Evolutionary conservation across 1,140 invertebrate species (phyloP), one percentile per base, ranked within the genome.

Genomic region (Drosophila arawakana): DNA sequence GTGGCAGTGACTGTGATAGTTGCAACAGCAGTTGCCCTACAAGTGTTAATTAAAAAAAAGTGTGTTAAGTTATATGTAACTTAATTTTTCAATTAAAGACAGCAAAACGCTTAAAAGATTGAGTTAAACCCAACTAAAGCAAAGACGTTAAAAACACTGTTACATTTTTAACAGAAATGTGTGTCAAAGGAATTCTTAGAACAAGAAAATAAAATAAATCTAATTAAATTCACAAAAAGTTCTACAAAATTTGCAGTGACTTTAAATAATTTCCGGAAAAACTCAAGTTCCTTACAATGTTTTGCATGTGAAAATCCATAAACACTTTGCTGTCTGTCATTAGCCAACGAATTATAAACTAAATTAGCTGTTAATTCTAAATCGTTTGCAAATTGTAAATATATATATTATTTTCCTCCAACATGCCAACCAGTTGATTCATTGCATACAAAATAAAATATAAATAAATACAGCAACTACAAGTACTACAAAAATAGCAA

Each of bases 341-440:
- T 54, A 54, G 35, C 34, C 13, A 34, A 13, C 10, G n/a, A 21
- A 6, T 54, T 54, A 21, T 21, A 35, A 60, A 52, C 57, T 49
- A 68, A 68, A 66, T 66, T 55, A 43, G 49, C 13, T 15, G 18
- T 8, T 58, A 41, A 68, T 68, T 30, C 25, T 30, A 30, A 30
- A 9, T 39, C 7, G 35, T 54, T 5, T 54, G 7, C 35, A 47
- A 15, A 35, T 37, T 58, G 11, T 46, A 49, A 57, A n/a, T 50
- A 50, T 8, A n/a, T 62, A 63, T 54, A 9, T 55, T 47, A 13
- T 71, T 55, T 34, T 55, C 15, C 15, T 46, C 9, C 39, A 35
- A 41, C 47, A 62, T 34, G 41, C 60, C 43, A 9, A 57, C 52
- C 35, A 66, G 37, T 66, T 58, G 61, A 66, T 67, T 67, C 54